A percentile compares a stretch with the other conserved stretches of the same genome.
These are phyloP conservation scores for Whitmania pigra DNA, from an alignment of 1,140 invertebrate species.

Conservation along the genomic window DNA sequence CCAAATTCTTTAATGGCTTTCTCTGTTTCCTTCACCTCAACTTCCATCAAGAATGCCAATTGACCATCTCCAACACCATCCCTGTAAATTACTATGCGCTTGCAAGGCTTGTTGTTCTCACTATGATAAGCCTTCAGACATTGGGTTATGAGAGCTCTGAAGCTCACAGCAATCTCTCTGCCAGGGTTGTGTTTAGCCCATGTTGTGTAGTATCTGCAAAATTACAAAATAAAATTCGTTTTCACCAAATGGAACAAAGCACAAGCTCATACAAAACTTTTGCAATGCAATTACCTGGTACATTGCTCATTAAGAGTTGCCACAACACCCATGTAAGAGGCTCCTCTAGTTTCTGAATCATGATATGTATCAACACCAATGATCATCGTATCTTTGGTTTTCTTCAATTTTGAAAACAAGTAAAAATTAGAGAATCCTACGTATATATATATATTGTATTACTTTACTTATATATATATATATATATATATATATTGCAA, in stretches of 20 bases:
- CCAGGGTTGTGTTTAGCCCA: too few relatives aligned
- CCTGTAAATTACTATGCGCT: constrained; percentile 67
- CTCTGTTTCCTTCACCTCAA: not conserved
- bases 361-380: constrained; percentile 10
- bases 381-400: constrained; percentile 2
- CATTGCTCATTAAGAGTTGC: not conserved
- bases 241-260: not conserved
- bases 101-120: constrained; percentile 48
- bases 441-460: too few relatives aligned
- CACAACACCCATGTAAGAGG: constrained; percentile 4
- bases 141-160: too few relatives aligned
- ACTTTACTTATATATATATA: too few relatives aligned
- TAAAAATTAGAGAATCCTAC: not conserved
- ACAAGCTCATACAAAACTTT: too few relatives aligned
- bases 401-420: not conserved
- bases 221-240: too few relatives aligned
- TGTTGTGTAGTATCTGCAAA: too few relatives aligned
- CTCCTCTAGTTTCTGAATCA: not conserved
- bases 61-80: constrained; percentile 90
- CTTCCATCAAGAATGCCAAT: constrained; percentile 39
- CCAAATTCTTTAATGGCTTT: too few relatives aligned
- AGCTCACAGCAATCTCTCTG: too few relatives aligned
- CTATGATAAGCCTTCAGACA: not conserved
- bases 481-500: too few relatives aligned
- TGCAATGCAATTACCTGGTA: not conserved